Base-by-base conservation (phyloP, 2,797 vertebrate species). In the Ceryle rudis region DNA sequence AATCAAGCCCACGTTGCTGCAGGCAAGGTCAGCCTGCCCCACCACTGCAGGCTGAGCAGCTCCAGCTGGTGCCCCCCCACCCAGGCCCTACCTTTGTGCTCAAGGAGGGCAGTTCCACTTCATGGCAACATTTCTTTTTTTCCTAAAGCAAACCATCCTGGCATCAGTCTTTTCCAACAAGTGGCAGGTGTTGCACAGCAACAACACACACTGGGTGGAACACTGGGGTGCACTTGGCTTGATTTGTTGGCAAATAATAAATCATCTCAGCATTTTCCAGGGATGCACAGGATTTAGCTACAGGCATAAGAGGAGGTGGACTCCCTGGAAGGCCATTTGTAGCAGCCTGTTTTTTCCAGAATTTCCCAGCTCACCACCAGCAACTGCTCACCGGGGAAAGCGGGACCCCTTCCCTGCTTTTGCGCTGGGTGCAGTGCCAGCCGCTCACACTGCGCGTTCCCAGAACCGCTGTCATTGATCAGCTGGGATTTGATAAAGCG, bases 401-500 rank as follows among this genome's bases (percentile, higher is more conserved):
- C 1, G 1, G 25, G 23, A 20, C 2, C 46, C 54, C 31, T 25
- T 29, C 49, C 47, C 62, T 9, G 9, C 22, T 31, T 60, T 80
- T 37, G 77, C 5, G 1, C 37, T 3, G 52, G 33, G 17, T 60
- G 18, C 19, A 3, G 54, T 25, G 46, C 86, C 67, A 62, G 12
- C 4, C 12, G 2, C 49, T 29, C 25, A 51, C 35, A 35, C 28
- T 22, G 31, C 37, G 55, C 1, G 0, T 29, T 46, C n/a, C 57
- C 58, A 52, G 55, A 61, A 52, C 1, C 1, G 8, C 1, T 11
- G 25, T 3, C 26, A 1, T 2, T 28, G 17, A 46, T 64, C 69
- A 39, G 33, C 83, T 52, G 41, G 57, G 66, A 51, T 7, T 14
- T 10, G 10, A 51, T 35, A 71, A 60, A 46, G 31, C 17, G 33